phyloP scores from a whole-genome alignment of 2,113 vertebrate species.

The Macrotis lagotis region DNA sequence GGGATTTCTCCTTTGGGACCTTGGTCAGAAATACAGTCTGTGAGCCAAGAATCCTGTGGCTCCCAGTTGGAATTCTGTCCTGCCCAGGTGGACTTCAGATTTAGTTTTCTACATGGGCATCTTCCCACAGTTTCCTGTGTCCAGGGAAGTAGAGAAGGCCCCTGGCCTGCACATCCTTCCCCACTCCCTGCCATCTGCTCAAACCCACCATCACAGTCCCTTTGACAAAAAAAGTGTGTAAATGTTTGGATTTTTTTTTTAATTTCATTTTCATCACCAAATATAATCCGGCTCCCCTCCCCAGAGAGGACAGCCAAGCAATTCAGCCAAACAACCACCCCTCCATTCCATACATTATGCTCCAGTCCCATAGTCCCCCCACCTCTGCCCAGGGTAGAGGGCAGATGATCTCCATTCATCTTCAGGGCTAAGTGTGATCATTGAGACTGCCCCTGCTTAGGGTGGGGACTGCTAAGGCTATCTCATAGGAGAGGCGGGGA shows the following conservation, averaged over 20 bases:
- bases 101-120: background rate
- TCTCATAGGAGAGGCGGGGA: background rate
- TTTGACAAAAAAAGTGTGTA: background rate
- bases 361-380: background rate
- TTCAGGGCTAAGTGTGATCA: too few relatives aligned
- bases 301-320: constrained; percentile 6
- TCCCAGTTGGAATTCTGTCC: too few relatives aligned
- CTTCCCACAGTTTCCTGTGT: background rate
- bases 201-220: background rate
- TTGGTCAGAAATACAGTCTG: too few relatives aligned
- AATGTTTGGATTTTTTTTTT: too few relatives aligned
- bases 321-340: too few relatives aligned
- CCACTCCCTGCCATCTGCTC: background rate
- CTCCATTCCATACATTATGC: background rate
- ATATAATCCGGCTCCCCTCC: background rate
- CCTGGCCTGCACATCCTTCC: background rate
- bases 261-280: too few relatives aligned
- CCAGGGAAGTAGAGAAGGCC: background rate
- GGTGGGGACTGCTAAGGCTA: background rate
- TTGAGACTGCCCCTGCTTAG: too few relatives aligned
- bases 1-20: too few relatives aligned
- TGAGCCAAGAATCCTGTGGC: too few relatives aligned
- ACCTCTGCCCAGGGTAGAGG: too few relatives aligned
- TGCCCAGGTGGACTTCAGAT: background rate
- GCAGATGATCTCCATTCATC: background rate